Evolutionary conservation across 2,797 vertebrate species (phyloP), one percentile per base, ranked within the genome.

Genomic region (Catamblyrhynchus diadema): DNA sequence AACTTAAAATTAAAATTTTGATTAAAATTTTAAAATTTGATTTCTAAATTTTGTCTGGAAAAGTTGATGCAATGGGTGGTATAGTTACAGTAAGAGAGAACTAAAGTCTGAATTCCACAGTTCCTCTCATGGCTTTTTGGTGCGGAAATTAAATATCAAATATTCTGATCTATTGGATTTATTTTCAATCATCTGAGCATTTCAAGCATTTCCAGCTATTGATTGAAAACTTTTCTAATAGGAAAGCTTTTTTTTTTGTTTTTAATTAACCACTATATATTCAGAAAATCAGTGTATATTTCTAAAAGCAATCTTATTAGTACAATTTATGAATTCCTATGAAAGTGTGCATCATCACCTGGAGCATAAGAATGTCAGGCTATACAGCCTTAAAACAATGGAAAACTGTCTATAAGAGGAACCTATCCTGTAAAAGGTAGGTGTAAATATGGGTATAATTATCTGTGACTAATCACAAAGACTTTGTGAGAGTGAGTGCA

Each of bases 361-460:
- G 21, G 8, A 74, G 16, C 47, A 62, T 60, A 37, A 92, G 59
- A 91, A 86, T 44, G 27, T 57, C 45, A 74, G 24, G 45, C 16
- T 91, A 69, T 67, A 62, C 42, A 78, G 47, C 25, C 53, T 96
- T 81, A 54, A 83, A 89, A 74, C 39, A 73, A 86, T 61, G 45
- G 50, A 83, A 94, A 96, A 79, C 35, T 89, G 74, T 35, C 72
- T 59, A 32, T 65, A 82, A 77, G 60, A 81, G 57, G 59, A 39
- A 90, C 24, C 61, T 75, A 17, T 72, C 32, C 44, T 86, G 24
- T 66, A 77, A 92, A 92, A 67, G 2, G 9, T 30, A 86, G 30
- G 32, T 50, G 70, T 69, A 93, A 94, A 95, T 91, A 81, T 41
- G 54, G 51, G 66, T 80, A 61, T 66, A 88, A 94, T 94, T 90